These are phyloP conservation scores for Pseudochromis fuscus DNA, from an alignment of 2,797 vertebrate species.

Conservation along the genomic window DNA sequence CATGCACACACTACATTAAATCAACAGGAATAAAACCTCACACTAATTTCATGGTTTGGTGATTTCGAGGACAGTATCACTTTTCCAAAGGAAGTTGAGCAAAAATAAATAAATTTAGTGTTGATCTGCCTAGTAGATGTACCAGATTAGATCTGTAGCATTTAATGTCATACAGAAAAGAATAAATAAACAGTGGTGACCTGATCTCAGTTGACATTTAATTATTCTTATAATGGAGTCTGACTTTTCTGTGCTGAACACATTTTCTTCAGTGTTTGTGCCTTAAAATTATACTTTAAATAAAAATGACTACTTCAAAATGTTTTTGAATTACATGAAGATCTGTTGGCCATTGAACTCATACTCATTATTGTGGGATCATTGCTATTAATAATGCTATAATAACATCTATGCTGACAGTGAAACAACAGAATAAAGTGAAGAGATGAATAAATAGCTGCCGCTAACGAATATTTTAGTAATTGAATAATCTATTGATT, in stretches of 20 bases:
- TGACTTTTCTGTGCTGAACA: neutral
- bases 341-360: too few relatives aligned
- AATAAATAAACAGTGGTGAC: constrained; percentile 35
- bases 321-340: too few relatives aligned
- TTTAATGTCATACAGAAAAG: constrained; percentile 42
- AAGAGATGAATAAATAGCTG: neutral
- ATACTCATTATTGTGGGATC: neutral
- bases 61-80: constrained; percentile 41
- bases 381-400: neutral
- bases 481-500: too few relatives aligned
- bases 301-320: constrained; percentile 3
- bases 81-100: constrained; percentile 58
- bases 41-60: constrained; percentile 58
- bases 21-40: constrained; percentile 53
- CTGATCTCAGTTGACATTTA: constrained; percentile 42
- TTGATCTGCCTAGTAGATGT: constrained; percentile 45
- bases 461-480: too few relatives aligned
- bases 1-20: constrained; percentile 42
- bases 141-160: constrained; percentile 41
- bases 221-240: constrained; percentile 34
- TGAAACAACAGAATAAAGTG: neutral
- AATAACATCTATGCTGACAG: neutral
- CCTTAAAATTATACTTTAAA: constrained; percentile 1
- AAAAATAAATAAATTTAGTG: constrained; percentile 53
- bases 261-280: constrained; percentile 2